Percentiles rank a stretch among this genome's conserved stretches.
Evolutionary conservation across 2,888 invertebrate genomes (phyloP).

Genomic region (Drosophila gaucha): DNA sequence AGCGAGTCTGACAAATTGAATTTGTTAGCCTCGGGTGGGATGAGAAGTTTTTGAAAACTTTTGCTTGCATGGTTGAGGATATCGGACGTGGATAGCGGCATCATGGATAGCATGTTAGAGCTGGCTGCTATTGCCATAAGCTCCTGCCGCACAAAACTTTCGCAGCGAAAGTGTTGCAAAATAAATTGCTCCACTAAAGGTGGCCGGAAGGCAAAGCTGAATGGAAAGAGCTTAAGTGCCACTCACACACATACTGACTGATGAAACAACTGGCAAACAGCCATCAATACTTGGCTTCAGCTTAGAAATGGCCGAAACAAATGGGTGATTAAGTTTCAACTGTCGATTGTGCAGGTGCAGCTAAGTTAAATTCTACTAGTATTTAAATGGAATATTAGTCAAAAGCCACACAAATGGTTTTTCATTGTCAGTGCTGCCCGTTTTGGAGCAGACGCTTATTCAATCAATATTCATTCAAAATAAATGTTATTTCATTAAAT

Average conservation of each 20-base stretch:
- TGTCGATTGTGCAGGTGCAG: constrained; percentile 26
- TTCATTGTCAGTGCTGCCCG: neutral
- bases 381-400: neutral
- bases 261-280: constrained; percentile 39
- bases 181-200: constrained; percentile 68
- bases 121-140: constrained; percentile 55
- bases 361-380: constrained; percentile 1
- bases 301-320: constrained; percentile 47
- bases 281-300: constrained; percentile 53
- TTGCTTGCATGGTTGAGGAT: constrained; percentile 73
- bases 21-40: constrained; percentile 69
- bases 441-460: too few relatives aligned
- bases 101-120: constrained; percentile 31
- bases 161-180: constrained; percentile 65
- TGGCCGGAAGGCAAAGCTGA: constrained; percentile 38
- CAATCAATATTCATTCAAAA: too few relatives aligned
- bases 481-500: neutral
- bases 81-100: constrained; percentile 56
- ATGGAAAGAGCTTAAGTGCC: constrained; percentile 39
- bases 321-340: constrained; percentile 46
- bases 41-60: constrained; percentile 71
- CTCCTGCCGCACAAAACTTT: constrained; percentile 46
- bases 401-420: neutral
- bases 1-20: constrained; percentile 76
- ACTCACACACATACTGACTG: constrained; percentile 6